Conservation (phyloP, 1,140 invertebrate genomes). For the Euura lappo region DNA sequence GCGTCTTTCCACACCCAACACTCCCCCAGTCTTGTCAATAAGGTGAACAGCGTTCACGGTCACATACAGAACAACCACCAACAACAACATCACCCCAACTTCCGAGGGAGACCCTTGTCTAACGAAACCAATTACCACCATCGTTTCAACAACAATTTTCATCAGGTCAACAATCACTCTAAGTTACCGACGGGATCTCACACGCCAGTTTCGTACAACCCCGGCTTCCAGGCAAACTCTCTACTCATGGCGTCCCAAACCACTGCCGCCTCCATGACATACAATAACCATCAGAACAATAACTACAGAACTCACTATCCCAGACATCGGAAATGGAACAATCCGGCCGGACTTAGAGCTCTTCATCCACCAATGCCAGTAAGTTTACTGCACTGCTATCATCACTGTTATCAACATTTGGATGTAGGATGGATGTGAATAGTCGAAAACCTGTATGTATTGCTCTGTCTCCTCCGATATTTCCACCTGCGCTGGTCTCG, state of each 20-base stretch:
- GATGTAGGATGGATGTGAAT: no score
- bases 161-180: neutral
- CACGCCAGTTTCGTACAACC: neutral
- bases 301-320: slow-evolving; percentile 20
- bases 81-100: slow-evolving; percentile 21
- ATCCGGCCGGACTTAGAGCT: slow-evolving; percentile 33
- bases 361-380: slow-evolving; percentile 46
- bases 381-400: slow-evolving; percentile 25
- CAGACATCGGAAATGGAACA: slow-evolving; percentile 48
- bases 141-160: slow-evolving; percentile 21
- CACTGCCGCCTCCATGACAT: slow-evolving; percentile 23
- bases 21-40: slow-evolving; percentile 8
- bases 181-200: neutral
- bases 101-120: neutral
- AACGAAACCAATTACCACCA: slow-evolving; percentile 23
- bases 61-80: slow-evolving; percentile 19
- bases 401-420: no score
- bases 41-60: slow-evolving; percentile 10
- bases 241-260: slow-evolving; percentile 27
- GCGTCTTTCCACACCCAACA: slow-evolving; percentile 27
- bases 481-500: neutral
- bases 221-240: slow-evolving; percentile 14
- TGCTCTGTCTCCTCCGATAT: neutral
- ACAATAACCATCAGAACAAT: slow-evolving; percentile 35
- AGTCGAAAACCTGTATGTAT: no score